These are phyloP conservation scores for Clinocottus analis DNA, from an alignment of 2,113 vertebrate genomes.

Conservation along the genomic window DNA sequence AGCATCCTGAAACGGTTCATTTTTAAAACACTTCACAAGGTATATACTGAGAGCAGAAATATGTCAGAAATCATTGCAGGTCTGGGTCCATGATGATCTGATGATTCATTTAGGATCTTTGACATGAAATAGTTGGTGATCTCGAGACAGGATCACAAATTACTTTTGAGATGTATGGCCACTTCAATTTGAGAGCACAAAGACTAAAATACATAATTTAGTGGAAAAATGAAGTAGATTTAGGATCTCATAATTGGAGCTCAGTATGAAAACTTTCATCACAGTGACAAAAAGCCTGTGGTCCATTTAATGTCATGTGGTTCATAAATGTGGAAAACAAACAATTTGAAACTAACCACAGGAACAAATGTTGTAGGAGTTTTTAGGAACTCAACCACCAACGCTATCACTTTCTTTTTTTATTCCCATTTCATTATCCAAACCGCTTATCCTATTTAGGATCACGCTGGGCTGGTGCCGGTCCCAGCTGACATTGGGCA, in stretches of 20 bases:
- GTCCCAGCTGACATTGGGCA: too few relatives aligned
- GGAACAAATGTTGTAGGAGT: not conserved
- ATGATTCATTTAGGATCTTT: not conserved
- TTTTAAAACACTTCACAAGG: not conserved
- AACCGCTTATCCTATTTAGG: too few relatives aligned
- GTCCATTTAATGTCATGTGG: not conserved
- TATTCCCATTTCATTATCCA: not conserved
- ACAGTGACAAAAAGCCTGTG: not conserved
- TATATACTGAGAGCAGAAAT: not conserved
- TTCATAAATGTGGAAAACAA: not conserved
- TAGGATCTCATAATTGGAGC: not conserved
- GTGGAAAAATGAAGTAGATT: not conserved
- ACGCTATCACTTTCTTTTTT: conserved; percentile 10
- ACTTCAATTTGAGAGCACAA: not conserved
- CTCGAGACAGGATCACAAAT: not conserved
- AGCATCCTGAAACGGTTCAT: not conserved
- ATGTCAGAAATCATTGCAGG: not conserved
- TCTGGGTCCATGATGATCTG: not conserved
- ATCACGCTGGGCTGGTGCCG: too few relatives aligned
- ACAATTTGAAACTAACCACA: not conserved
- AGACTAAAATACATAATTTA: not conserved
- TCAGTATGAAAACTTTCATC: not conserved
- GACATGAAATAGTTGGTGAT: not conserved
- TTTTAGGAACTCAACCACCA: not conserved
- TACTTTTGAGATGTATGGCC: not conserved